phyloP scores from a whole-genome alignment of 2,888 invertebrate species.

The Cancer borealis region DNA sequence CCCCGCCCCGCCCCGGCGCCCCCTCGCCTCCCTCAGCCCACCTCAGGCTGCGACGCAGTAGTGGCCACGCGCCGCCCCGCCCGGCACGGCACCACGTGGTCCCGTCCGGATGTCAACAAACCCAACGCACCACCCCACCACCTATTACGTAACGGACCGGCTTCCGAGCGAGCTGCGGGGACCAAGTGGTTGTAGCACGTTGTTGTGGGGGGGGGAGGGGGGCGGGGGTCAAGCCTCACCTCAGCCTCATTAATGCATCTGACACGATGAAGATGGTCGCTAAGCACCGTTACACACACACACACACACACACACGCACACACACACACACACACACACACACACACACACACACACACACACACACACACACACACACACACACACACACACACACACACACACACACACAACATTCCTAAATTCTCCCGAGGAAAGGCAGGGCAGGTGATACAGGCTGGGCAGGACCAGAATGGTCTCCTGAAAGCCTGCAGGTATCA shows the following conservation, averaged over 20 bases:
- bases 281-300: neutral
- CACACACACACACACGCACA: neutral
- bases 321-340: neutral
- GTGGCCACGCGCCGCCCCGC: neutral
- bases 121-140: neutral
- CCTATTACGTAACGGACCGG: constrained; percentile 21
- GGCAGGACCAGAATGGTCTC: neutral
- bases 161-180: neutral
- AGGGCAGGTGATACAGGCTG: too few species aligned
- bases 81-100: constrained; percentile 4
- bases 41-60: constrained; percentile 33
- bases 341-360: neutral
- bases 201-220: neutral
- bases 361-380: neutral
- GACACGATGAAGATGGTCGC: neutral
- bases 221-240: neutral
- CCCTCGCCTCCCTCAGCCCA: neutral
- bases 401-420: constrained; percentile 1
- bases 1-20: neutral
- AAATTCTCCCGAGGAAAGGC: neutral
- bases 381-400: neutral
- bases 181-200: neutral
- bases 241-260: neutral
- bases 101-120: constrained; percentile 21
- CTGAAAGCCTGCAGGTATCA: neutral